Conservation (phyloP, 2,888 invertebrate genomes). For the Netelia virgata region DNA sequence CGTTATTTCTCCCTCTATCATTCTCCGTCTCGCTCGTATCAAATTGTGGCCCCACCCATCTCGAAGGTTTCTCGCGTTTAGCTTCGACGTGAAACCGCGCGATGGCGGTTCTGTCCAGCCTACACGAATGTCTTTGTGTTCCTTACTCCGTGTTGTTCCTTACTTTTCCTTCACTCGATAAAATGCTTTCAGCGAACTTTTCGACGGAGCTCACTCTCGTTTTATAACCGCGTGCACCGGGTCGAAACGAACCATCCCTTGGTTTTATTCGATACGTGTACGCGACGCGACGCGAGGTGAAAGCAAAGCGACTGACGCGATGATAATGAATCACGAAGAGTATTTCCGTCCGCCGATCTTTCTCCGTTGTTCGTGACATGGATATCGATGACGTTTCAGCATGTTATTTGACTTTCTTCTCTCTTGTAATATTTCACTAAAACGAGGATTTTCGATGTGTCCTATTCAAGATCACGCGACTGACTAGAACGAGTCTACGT, state of each 20-base stretch:
- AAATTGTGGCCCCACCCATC: conserved; percentile 60
- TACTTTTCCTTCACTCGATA: conserved; percentile 40
- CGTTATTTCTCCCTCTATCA: conserved; percentile 10
- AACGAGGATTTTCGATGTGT: background rate
- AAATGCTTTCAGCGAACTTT: conserved; percentile 8
- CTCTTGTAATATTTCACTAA: background rate
- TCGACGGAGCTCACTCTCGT: conserved; percentile 4
- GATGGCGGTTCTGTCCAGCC: conserved; percentile 34
- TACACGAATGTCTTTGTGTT: conserved; percentile 12
- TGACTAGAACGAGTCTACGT: background rate
- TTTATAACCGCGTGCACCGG: conserved; percentile 3
- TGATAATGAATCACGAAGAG: conserved; percentile 46
- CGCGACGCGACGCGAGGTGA: conserved; percentile 33
- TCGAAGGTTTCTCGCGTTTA: conserved; percentile 26
- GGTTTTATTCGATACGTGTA: conserved; percentile 7
- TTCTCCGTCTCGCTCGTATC: conserved; percentile 53
- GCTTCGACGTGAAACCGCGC: conserved; percentile 30
- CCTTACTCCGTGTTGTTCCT: conserved; percentile 14
- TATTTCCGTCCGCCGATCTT: conserved; percentile 42
- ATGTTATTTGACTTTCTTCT: background rate
- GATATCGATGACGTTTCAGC: conserved; percentile 17
- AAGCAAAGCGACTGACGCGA: conserved; percentile 20
- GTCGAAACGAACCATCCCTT: background rate
- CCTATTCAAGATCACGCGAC: background rate
- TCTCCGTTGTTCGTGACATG: conserved; percentile 35